These are phyloP conservation scores for Montifringilla adamsi DNA, from an alignment of 2,113 vertebrate species.

Conservation along the genomic window DNA sequence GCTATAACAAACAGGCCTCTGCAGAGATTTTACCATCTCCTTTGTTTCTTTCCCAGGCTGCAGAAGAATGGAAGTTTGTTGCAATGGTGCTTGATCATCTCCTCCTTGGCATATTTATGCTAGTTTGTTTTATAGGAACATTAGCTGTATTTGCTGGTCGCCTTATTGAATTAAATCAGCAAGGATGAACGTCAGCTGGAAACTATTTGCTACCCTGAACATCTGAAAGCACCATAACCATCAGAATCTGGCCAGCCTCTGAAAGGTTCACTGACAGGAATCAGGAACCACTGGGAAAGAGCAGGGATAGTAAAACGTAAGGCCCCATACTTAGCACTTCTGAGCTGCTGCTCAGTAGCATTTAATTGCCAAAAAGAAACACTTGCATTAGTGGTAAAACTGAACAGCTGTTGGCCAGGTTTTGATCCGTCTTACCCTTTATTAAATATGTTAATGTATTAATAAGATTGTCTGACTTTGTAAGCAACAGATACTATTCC, in stretches of 20 bases:
- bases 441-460: conserved; percentile 7
- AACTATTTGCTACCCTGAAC: neutral
- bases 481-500: neutral
- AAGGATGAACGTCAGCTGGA: conserved; percentile 72
- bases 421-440: neutral
- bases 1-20: neutral
- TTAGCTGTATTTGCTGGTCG: conserved; percentile 92
- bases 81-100: conserved; percentile 98
- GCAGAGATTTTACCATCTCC: neutral
- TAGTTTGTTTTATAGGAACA: conserved; percentile 94
- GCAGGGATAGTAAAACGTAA: neutral
- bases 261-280: neutral
- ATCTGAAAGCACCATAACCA: neutral
- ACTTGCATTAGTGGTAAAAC: neutral
- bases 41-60: conserved; percentile 77
- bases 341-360: neutral
- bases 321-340: neutral
- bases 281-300: neutral
- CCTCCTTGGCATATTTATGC: conserved; percentile 94
- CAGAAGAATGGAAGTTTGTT: conserved; percentile 98
- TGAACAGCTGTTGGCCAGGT: neutral
- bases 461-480: neutral
- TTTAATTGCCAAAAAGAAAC: neutral
- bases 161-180: conserved; percentile 91
- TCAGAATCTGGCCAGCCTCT: neutral